phyloP scores from a whole-genome alignment of 2,113 vertebrate species.

The Dromaius novaehollandiae region DNA sequence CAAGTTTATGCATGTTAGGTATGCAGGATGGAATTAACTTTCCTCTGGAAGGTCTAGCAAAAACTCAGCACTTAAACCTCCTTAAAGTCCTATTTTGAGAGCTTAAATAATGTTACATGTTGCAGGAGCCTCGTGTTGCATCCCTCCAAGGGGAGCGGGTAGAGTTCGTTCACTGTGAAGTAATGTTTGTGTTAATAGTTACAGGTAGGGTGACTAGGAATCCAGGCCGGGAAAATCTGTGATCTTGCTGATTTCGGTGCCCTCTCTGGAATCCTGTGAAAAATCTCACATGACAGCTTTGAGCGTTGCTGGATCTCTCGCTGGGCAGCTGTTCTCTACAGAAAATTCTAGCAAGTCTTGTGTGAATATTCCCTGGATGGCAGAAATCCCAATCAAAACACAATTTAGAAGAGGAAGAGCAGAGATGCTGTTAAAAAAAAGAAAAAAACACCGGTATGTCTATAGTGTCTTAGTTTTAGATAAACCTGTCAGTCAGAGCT shows the following conservation, averaged over 20 bases:
- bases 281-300: slow-evolving; percentile 59
- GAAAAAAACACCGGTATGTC: too few relatives aligned
- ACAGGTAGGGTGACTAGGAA: slow-evolving; percentile 26
- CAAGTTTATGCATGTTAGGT: not conserved
- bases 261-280: slow-evolving; percentile 61
- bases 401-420: not conserved
- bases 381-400: not conserved
- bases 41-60: not conserved
- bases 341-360: not conserved
- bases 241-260: slow-evolving; percentile 55
- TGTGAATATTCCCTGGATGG: not conserved
- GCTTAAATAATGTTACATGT: not conserved
- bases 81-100: not conserved
- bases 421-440: not conserved
- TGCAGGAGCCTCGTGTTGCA: not conserved
- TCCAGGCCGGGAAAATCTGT: slow-evolving; percentile 30
- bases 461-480: not conserved
- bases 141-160: not conserved
- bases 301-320: not conserved
- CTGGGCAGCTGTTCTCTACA: slow-evolving; percentile 44
- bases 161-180: slow-evolving; percentile 49
- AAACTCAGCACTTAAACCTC: not conserved
- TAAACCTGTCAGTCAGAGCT: not conserved
- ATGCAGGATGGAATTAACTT: not conserved
- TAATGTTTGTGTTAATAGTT: slow-evolving; percentile 67